Percentiles rank a stretch among this genome's conserved stretches.
These are phyloP conservation scores for Drosophila parvula DNA, from an alignment of 1,140 invertebrate species.

Conservation along the genomic window DNA sequence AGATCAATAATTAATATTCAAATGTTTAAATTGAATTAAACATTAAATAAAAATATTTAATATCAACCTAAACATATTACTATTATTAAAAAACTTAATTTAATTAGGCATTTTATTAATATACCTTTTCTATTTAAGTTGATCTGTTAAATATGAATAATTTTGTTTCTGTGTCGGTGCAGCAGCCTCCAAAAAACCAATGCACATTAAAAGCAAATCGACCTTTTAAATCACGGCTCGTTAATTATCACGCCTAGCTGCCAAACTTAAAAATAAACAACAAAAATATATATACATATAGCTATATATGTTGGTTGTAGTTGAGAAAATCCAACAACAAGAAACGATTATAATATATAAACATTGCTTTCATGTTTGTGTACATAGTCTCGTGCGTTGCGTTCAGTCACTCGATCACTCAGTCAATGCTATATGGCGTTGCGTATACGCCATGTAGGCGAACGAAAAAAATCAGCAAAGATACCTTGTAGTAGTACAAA, in stretches of 20 bases:
- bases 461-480: neutral
- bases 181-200: constrained; percentile 68
- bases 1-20: neutral
- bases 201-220: constrained; percentile 68
- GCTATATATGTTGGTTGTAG: constrained; percentile 1
- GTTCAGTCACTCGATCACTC: constrained; percentile 38
- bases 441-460: constrained; percentile 41
- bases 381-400: constrained; percentile 58
- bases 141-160: neutral
- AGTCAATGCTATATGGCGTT: constrained; percentile 47
- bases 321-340: constrained; percentile 25
- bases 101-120: neutral
- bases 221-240: constrained; percentile 68
- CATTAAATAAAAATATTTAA: too few species aligned
- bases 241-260: constrained; percentile 76
- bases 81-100: neutral
- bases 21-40: neutral
- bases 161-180: constrained; percentile 27
- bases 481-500: neutral
- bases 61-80: neutral
- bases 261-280: constrained; percentile 49
- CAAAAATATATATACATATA: constrained; percentile 3
- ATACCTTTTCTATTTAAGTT: neutral
- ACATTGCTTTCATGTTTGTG: constrained; percentile 15
- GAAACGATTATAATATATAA: constrained; percentile 31